Evolutionary conservation across 2,888 invertebrate genomes (phyloP).

Genomic region (Blastobasis adustella): DNA sequence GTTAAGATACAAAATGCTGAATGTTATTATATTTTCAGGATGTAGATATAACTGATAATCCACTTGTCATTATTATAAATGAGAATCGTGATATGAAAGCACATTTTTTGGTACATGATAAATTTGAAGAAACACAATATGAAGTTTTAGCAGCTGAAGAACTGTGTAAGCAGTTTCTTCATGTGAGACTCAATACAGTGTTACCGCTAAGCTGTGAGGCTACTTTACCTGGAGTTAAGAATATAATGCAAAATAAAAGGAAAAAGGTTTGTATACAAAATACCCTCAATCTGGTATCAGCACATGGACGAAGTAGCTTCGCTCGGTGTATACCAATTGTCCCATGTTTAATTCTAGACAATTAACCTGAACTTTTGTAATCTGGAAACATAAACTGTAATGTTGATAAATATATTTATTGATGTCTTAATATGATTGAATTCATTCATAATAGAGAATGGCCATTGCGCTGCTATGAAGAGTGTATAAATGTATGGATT

Average conservation of each 20-base stretch:
- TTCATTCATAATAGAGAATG: no score
- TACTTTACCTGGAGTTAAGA: slow-evolving; percentile 73
- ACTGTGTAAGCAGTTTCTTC: slow-evolving; percentile 80
- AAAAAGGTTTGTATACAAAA: slow-evolving; percentile 67
- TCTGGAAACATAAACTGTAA: no score
- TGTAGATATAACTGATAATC: slow-evolving; percentile 88
- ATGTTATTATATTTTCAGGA: slow-evolving; percentile 50
- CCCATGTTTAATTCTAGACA: no score
- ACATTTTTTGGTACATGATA: slow-evolving; percentile 81
- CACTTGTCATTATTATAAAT: slow-evolving; percentile 77
- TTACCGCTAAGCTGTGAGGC: slow-evolving; percentile 79
- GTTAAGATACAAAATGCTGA: no score
- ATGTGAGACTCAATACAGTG: slow-evolving; percentile 79
- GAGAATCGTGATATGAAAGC: slow-evolving; percentile 73
- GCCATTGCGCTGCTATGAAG: no score
- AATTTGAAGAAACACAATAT: slow-evolving; percentile 78
- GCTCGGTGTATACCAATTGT: no score
- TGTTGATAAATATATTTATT: no score
- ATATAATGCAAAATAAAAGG: slow-evolving; percentile 76
- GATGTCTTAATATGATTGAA: no score
- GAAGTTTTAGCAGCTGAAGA: slow-evolving; percentile 78
- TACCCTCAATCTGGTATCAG: no score
- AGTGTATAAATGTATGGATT: no score
- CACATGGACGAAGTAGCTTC: no score
- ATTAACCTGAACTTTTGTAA: no score